Conservation (phyloP, 2,888 invertebrate species). For the Pinctada fucata region DNA sequence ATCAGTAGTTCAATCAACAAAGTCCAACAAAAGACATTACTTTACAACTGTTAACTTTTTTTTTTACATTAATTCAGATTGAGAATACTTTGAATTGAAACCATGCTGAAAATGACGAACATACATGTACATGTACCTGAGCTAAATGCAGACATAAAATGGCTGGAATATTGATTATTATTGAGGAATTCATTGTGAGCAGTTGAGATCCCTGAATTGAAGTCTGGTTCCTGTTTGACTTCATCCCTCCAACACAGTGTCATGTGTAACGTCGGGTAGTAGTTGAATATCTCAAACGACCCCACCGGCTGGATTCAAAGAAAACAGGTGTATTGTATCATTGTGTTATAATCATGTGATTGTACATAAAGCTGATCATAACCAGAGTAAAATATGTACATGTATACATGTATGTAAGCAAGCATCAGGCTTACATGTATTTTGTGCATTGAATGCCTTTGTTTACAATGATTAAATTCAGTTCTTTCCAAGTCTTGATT, state of each 20-base stretch:
- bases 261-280: constrained; percentile 90
- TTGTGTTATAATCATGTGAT: too few relatives aligned
- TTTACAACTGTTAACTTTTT: too few relatives aligned
- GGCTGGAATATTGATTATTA: constrained; percentile 51
- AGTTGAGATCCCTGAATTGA: constrained; percentile 37
- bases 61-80: neutral
- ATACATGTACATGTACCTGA: constrained; percentile 44
- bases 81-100: neutral
- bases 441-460: too few relatives aligned
- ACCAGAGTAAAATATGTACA: too few relatives aligned
- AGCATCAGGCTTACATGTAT: too few relatives aligned
- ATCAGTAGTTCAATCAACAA: too few relatives aligned
- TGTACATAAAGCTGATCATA: too few relatives aligned
- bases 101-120: neutral
- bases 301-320: constrained; percentile 63
- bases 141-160: constrained; percentile 42
- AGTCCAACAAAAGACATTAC: too few relatives aligned
- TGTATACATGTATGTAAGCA: too few relatives aligned
- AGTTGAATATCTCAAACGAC: constrained; percentile 85
- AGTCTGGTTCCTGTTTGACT: constrained; percentile 40
- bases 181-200: constrained; percentile 55
- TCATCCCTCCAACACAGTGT: constrained; percentile 84
- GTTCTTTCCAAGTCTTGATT: too few relatives aligned
- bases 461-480: too few relatives aligned
- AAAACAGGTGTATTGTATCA: neutral